Evolutionary conservation across 1,140 invertebrate species (phyloP).

Genomic region (Sesamia nonagrioides): DNA sequence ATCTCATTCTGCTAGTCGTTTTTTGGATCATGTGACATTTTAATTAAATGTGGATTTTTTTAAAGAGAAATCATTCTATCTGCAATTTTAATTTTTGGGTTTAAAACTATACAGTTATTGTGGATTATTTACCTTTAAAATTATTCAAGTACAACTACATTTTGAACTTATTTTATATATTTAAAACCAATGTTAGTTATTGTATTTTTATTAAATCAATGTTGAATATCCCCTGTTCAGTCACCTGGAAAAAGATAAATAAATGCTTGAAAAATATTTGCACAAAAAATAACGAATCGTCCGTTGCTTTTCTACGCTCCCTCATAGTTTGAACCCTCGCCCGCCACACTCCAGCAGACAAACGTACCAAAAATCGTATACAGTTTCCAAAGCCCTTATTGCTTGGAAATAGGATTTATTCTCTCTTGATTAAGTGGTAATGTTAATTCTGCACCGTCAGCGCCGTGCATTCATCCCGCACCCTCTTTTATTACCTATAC

Average conservation of each 20-base stretch:
- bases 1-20: neutral
- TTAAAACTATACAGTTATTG: neutral
- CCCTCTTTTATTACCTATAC: conserved; percentile 82
- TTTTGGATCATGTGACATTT: conserved; percentile 22
- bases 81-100: neutral
- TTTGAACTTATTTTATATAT: too few relatives aligned
- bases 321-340: conserved; percentile 75
- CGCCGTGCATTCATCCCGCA: conserved; percentile 80
- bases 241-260: conserved; percentile 74
- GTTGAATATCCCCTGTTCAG: conserved; percentile 39
- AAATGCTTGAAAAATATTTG: conserved; percentile 74
- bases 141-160: neutral
- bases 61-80: conserved; percentile 15
- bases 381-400: conserved; percentile 51
- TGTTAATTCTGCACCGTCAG: conserved; percentile 58
- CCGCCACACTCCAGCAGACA: conserved; percentile 76
- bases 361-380: conserved; percentile 63
- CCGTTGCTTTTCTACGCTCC: conserved; percentile 73
- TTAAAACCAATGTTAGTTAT: too few relatives aligned
- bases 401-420: conserved; percentile 61
- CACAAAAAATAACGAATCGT: conserved; percentile 65
- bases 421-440: conserved; percentile 53
- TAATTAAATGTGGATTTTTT: conserved; percentile 11
- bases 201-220: too few relatives aligned
- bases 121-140: neutral